These are phyloP conservation scores for Epinephelus malabaricus DNA, from an alignment of 2,797 vertebrate genomes.

Conservation along the genomic window DNA sequence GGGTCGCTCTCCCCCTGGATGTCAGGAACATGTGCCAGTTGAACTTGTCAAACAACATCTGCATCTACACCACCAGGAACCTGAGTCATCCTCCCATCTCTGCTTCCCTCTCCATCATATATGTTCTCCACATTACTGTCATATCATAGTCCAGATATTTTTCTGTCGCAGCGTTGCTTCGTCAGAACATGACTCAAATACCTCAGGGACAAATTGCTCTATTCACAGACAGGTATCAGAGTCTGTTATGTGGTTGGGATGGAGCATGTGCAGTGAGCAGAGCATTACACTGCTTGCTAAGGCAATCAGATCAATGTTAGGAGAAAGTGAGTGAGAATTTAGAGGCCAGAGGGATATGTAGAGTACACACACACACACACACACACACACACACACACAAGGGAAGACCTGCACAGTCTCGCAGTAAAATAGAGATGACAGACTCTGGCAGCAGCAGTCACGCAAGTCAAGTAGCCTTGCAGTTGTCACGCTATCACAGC, in stretches of 20 bases:
- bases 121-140: conserved; percentile 14
- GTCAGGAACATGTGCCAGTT: conserved; percentile 51
- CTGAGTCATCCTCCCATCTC: conserved; percentile 20
- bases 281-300: conserved; percentile 8
- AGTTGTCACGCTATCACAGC: conserved; percentile 83
- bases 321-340: conserved; percentile 51
- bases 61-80: conserved; percentile 32
- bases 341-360: conserved; percentile 54
- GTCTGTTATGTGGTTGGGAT: background rate
- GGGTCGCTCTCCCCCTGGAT: conserved; percentile 2
- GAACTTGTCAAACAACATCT: conserved; percentile 69
- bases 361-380: conserved; percentile 39
- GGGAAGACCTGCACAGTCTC: conserved; percentile 83
- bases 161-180: background rate
- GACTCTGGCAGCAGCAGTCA: conserved; percentile 81
- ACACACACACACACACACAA: conserved; percentile 47
- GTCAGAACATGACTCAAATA: conserved; percentile 11
- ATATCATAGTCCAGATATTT: conserved; percentile 1
- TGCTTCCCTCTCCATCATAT: background rate
- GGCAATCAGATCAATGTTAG: conserved; percentile 64
- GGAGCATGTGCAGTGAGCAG: conserved; percentile 16
- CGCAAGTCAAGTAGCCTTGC: conserved; percentile 77
- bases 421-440: conserved; percentile 84
- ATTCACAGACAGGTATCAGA: conserved; percentile 16
- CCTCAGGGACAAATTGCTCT: background rate